Conservation (phyloP, 2,888 invertebrate genomes). For the Morpho helenor region DNA sequence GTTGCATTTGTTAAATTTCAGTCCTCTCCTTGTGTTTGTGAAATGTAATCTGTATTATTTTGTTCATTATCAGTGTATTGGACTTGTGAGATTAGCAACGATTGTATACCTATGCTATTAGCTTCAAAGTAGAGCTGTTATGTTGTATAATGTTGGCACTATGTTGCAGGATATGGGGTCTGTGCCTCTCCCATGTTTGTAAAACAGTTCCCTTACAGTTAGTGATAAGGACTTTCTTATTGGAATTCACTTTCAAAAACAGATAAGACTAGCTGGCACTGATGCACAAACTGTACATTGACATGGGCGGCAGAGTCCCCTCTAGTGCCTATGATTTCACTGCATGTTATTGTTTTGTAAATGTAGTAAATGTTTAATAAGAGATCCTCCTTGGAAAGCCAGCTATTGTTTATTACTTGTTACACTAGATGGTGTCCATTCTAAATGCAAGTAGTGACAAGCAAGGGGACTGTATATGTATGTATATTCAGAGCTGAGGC, state of each 20-base stretch:
- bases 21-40: constrained; percentile 44
- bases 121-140: constrained; percentile 65
- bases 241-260: constrained; percentile 42
- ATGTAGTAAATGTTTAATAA: constrained; percentile 48
- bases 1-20: constrained; percentile 33
- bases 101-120: constrained; percentile 67
- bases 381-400: constrained; percentile 18
- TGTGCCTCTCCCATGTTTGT: constrained; percentile 19
- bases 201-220: constrained; percentile 12
- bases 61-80: constrained; percentile 51
- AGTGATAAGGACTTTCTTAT: constrained; percentile 39
- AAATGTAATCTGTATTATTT: constrained; percentile 53
- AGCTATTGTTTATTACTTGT: not conserved
- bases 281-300: constrained; percentile 21
- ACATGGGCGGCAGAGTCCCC: constrained; percentile 30
- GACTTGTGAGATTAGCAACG: constrained; percentile 53
- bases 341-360: constrained; percentile 65
- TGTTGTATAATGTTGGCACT: constrained; percentile 62
- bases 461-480: constrained; percentile 4
- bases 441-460: not conserved
- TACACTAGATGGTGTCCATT: not conserved
- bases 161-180: constrained; percentile 44
- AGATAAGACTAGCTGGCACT: constrained; percentile 27
- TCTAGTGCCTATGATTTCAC: constrained; percentile 33
- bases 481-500: constrained; percentile 27